Conservation (phyloP, 2,113 vertebrate genomes). For the Cyrtonyx montezumae region DNA sequence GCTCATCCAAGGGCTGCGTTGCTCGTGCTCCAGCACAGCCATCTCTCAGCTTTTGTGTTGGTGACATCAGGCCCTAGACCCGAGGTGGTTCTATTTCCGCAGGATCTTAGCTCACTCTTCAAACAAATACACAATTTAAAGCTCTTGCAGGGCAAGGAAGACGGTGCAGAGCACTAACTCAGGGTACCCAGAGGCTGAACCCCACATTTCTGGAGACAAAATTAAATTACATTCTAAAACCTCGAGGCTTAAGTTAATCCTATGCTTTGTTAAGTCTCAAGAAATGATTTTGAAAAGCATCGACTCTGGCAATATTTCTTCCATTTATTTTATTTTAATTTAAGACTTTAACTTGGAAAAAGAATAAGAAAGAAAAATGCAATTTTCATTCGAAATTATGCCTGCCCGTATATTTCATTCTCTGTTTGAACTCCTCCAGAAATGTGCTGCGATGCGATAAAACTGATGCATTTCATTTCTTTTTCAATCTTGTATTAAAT, state of each 20-base stretch:
- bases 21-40: rapidly evolving
- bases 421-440: not conserved
- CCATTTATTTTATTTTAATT: not conserved
- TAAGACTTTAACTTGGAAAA: not conserved
- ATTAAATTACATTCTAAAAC: not conserved
- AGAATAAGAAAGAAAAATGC: not conserved
- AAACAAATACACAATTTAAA: not conserved
- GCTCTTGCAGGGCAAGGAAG: not conserved
- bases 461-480: not conserved
- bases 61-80: not conserved
- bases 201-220: not conserved
- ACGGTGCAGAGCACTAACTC: not conserved
- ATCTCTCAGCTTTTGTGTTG: not conserved
- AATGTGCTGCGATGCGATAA: not conserved
- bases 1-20: rapidly evolving
- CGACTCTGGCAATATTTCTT: not conserved
- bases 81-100: rapidly evolving
- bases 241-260: not conserved
- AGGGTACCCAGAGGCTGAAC: not conserved
- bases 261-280: not conserved
- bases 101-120: not conserved
- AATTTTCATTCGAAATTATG: not conserved
- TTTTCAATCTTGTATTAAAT: not conserved
- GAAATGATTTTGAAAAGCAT: not conserved
- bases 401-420: not conserved